These are phyloP conservation scores for Chinchilla lanigera DNA, from an alignment of 2,113 vertebrate species.

Conservation along the genomic window DNA sequence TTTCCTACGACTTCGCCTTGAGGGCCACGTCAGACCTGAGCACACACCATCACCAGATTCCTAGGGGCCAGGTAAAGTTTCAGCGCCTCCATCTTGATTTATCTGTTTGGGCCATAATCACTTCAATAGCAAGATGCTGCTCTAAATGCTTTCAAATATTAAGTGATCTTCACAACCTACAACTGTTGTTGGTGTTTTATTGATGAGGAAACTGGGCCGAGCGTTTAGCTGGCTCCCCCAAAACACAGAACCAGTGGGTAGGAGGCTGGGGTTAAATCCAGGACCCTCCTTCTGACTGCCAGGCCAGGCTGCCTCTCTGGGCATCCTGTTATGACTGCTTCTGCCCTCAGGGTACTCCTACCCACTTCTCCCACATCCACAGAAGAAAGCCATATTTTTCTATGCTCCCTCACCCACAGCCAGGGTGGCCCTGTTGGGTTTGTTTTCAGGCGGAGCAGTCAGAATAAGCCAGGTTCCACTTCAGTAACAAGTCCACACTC, in stretches of 20 bases:
- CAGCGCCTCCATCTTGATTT: neutral
- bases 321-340: accelerated
- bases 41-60: neutral
- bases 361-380: neutral
- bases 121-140: neutral
- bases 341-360: neutral
- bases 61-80: neutral
- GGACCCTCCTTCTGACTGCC: neutral
- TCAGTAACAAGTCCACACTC: neutral
- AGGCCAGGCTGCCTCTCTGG: neutral
- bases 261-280: neutral
- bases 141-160: neutral
- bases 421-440: no score
- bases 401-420: neutral
- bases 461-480: neutral
- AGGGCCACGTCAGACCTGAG: neutral
- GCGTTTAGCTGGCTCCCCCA: no score
- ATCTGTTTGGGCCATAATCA: neutral
- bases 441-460: neutral
- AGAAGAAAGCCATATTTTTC: no score
- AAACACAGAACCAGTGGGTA: neutral
- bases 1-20: neutral
- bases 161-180: neutral
- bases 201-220: neutral
- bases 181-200: no score